Evolutionary conservation across 2,113 vertebrate genomes (phyloP).

Genomic region (Calyptomena viridis): DNA sequence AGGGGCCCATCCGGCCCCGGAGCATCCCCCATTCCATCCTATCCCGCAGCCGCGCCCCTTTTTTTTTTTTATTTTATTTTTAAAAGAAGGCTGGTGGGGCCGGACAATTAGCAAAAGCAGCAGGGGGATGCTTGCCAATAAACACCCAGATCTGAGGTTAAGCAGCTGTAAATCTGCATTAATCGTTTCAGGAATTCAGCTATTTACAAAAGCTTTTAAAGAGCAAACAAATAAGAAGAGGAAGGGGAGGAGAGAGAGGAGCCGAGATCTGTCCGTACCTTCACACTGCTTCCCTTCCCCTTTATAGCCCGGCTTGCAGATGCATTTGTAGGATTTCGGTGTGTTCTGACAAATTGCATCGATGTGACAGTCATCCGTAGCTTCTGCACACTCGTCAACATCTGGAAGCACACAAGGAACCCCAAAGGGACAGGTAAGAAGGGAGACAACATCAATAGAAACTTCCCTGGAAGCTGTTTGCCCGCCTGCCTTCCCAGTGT

Average conservation of each 20-base stretch:
- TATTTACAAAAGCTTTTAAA: constrained; percentile 69
- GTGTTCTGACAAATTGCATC: constrained; percentile 98
- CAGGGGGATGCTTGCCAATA: constrained; percentile 31
- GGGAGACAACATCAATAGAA: not conserved
- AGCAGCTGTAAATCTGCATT: constrained; percentile 62
- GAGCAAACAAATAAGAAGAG: constrained; percentile 53
- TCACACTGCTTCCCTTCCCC: constrained; percentile 93
- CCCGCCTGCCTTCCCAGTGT: not conserved
- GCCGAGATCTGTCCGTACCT: constrained; percentile 77
- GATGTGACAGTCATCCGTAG: constrained; percentile 94
- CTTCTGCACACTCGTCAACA: constrained; percentile 89
- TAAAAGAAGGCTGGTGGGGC: not conserved
- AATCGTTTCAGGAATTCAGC: constrained; percentile 72
- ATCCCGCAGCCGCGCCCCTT: not conserved
- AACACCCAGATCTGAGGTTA: constrained; percentile 37
- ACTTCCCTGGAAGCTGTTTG: not conserved
- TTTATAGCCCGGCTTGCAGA: constrained; percentile 96
- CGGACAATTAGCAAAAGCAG: constrained; percentile 35
- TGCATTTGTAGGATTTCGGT: constrained; percentile 92
- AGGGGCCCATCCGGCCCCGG: too few species aligned
- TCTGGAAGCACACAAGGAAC: constrained; percentile 71
- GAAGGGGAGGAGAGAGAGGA: not conserved
- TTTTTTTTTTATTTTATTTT: not conserved
- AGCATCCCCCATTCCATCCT: not conserved
- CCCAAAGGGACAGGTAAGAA: not conserved